Evolutionary conservation across 2,888 invertebrate genomes (phyloP).

Genomic region (Myopa testacea): DNA sequence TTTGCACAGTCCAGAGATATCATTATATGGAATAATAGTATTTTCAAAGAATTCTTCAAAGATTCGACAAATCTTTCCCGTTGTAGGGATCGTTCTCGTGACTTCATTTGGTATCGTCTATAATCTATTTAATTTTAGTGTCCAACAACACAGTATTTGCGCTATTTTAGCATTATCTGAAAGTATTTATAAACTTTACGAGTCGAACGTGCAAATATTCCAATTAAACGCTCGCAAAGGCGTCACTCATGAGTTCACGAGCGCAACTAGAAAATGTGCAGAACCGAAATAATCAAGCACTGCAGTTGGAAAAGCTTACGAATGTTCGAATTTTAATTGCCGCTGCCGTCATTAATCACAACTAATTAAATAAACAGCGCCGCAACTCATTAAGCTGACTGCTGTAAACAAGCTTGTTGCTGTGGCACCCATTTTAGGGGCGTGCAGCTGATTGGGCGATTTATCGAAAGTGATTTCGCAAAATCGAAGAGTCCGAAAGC

Average conservation of each 20-base stretch:
- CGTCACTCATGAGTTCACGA: background rate
- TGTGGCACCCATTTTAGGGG: background rate
- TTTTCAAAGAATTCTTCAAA: too few species aligned
- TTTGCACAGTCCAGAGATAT: too few species aligned
- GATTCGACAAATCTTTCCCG: too few species aligned
- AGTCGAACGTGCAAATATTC: constrained; percentile 45
- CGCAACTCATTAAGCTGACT: constrained; percentile 25
- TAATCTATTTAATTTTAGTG: too few species aligned
- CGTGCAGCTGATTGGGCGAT: background rate
- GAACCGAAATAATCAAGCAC: constrained; percentile 14
- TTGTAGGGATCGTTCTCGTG: too few species aligned
- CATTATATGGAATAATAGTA: too few species aligned
- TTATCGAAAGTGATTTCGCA: constrained; percentile 21
- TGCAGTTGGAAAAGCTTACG: constrained; percentile 15
- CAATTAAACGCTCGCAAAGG: constrained; percentile 32
- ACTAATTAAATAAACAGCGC: constrained; percentile 36
- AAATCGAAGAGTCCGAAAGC: constrained; percentile 6
- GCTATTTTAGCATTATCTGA: too few species aligned
- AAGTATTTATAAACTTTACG: constrained; percentile 25
- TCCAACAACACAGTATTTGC: too few species aligned
- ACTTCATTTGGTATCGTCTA: too few species aligned
- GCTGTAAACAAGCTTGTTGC: constrained; percentile 16
- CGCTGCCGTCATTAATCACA: constrained; percentile 35
- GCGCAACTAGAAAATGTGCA: constrained; percentile 5
- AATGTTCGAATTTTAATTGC: constrained; percentile 37